A percentile compares a stretch with the other conserved stretches of the same genome.
These are phyloP conservation scores for Drosophila tani DNA, from an alignment of 1,140 invertebrate species.

Conservation along the genomic window DNA sequence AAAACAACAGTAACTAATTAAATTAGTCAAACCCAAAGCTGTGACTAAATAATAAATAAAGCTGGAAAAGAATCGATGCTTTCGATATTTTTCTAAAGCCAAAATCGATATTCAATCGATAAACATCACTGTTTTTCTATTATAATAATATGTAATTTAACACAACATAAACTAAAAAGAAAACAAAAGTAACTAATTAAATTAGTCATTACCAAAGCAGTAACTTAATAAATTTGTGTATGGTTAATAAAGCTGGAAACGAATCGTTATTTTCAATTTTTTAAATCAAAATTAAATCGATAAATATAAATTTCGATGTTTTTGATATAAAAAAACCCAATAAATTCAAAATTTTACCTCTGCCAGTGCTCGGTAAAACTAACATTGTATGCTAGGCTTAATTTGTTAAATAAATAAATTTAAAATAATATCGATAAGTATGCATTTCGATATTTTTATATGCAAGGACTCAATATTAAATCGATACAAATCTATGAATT, in stretches of 20 bases:
- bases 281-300: too few relatives aligned
- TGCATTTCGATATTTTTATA: background rate
- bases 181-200: background rate
- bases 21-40: background rate
- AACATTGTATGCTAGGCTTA: too few relatives aligned
- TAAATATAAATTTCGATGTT: too few relatives aligned
- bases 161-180: too few relatives aligned
- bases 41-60: background rate
- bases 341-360: too few relatives aligned
- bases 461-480: fast-evolving
- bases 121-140: too few relatives aligned
- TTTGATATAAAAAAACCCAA: too few relatives aligned
- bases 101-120: background rate
- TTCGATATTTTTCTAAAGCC: background rate
- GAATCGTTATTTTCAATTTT: background rate
- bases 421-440: too few relatives aligned
- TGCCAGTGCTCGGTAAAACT: too few relatives aligned
- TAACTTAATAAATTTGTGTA: background rate
- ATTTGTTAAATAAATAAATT: too few relatives aligned
- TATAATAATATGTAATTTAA: too few relatives aligned
- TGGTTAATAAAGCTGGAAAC: background rate
- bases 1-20: background rate
- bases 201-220: too few relatives aligned
- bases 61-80: background rate
- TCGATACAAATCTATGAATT: background rate